Evolutionary conservation across 1,140 invertebrate species (phyloP), one percentile per base, ranked within the genome.

Genomic region (Penaeus indicus): DNA sequence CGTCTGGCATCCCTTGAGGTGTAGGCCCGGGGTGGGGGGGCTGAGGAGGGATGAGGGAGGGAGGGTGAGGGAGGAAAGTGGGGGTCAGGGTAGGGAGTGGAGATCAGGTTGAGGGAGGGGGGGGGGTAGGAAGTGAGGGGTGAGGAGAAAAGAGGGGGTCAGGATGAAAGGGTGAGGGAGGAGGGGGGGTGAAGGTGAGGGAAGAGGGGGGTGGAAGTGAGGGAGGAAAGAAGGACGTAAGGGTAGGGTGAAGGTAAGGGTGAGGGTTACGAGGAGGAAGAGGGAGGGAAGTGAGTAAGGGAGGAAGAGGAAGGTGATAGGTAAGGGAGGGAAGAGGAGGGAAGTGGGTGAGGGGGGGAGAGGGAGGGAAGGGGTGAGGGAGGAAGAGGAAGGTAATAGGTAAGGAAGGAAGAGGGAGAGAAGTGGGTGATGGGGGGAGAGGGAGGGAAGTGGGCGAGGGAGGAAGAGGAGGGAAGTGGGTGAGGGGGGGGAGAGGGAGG

Each of bases 321-420:
- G 38, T 22, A n/a, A n/a, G 69, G 69, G 38, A 75, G 38, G n/a
- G 69, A n/a, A 13, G 69, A 75, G 10, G n/a, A 32, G 38, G 38
- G n/a, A 75, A n/a, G 69, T 25, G n/a, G 69, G 38, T n/a, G 69
- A 75, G 11, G 69, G 38, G 13, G 69, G 38, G n/a, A 32, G 38
- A 10, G 69, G 38, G n/a, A 75, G 10, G 10, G 38, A 16, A 32
- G 38, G 38, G 38, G n/a, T 22, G n/a, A 16, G 69, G 38, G 11
- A 75, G 69, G 38, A 32, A 75, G 69, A 75, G 69, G 38, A 32
- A 75, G 69, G 38, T 22, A 75, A 32, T 25, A 32, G 38, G 69
- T 25, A 32, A 75, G 69, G 38, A 32, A 75, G 69, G 38, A 32
- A 75, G 69, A 75, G 69, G 10, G 69, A 75, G n/a, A 75, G 69